Percentiles rank a stretch among this genome's conserved stretches.
Conservation (phyloP, 2,888 invertebrate species). For the Drosophila cognata region DNA sequence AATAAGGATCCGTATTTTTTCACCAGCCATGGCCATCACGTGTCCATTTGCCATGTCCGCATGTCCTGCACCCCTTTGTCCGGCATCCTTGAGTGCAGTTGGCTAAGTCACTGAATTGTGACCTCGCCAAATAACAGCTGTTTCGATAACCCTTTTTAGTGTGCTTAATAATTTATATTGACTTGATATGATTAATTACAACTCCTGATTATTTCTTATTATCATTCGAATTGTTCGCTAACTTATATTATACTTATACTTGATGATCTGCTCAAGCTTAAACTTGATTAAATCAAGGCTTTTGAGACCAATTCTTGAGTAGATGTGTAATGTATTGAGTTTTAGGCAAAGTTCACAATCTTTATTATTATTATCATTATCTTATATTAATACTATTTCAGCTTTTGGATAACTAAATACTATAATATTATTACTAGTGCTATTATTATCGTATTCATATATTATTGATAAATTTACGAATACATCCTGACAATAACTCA, state of each 20-base stretch:
- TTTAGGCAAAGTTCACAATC: background rate
- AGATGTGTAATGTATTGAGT: background rate
- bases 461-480: no score
- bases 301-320: background rate
- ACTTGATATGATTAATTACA: background rate
- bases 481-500: no score
- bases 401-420: no score
- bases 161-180: background rate
- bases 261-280: background rate
- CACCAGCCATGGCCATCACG: conserved; percentile 45
- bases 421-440: no score
- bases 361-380: background rate
- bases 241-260: background rate
- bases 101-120: background rate
- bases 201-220: background rate
- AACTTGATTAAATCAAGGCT: background rate
- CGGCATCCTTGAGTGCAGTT: background rate
- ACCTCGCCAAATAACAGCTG: background rate
- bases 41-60: conserved; percentile 50
- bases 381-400: background rate
- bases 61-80: conserved; percentile 9
- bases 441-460: no score
- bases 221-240: background rate
- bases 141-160: background rate
- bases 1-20: conserved; percentile 44